Base-by-base conservation (phyloP, 2,113 vertebrate genomes). In the Gallinago paraguaiae region DNA sequence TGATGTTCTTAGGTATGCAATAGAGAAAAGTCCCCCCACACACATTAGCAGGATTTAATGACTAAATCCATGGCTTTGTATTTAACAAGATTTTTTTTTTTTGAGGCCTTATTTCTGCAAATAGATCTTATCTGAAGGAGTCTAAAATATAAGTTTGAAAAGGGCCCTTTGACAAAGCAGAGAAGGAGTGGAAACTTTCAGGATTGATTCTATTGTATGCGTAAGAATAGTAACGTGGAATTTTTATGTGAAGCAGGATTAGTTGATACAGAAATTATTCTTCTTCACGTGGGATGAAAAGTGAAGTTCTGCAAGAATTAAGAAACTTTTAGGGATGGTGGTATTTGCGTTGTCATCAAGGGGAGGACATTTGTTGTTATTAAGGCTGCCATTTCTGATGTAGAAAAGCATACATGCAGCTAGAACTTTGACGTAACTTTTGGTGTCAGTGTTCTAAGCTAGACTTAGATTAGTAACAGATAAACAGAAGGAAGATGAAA, bases 1-100 rank as follows among this genome's bases (percentile, higher is more conserved):
- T 65, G 99, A 99, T 72, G 96, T 99, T 93, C 98, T 99, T 80
- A 99, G 99, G 99, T 99, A 97, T 33, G 91, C 78, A 28, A 61
- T 8, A 70, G 71, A 46, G 43, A 30, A 3, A 60, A 22, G 17
- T 54, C 1, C 33, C 4, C 39, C 4, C 17, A 10, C 45, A 45
- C 43, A 10, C 3, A 10, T 53, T 28, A 41, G 35, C 27, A 39
- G 35, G 16, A 81, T 75, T 94, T 78, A 35, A 31, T 70, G 17
- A 57, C 30, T 70, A 70, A 79, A 74, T 39, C 17, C 31, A 79
- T 67, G 10, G 15, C 13, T 67, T 64, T 50, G 13, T 41, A 45
- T 68, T 81, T 61, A 60, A 65, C 9, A 57, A 13, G 30, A 2
- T 18, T 83, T 90, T 88, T 63, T 68, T 68, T 91, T 88, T 63